Evolutionary conservation across 2,113 vertebrate genomes (phyloP).

Genomic region (Petrocephalus microphthalmus): DNA sequence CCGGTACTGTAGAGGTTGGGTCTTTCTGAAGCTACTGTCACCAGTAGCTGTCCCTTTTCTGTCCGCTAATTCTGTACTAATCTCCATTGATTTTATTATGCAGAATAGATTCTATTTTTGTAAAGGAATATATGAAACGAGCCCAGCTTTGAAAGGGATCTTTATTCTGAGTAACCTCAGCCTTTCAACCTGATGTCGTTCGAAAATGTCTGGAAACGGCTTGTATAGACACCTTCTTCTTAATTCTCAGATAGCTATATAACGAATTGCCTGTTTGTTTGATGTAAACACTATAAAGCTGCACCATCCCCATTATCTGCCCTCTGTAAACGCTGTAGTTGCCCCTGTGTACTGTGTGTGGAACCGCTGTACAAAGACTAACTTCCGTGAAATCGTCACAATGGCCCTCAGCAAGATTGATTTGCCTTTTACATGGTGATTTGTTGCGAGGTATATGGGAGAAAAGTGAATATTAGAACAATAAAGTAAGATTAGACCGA

Average conservation of each 20-base stretch:
- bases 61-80: conserved; percentile 37
- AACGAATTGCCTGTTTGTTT: conserved; percentile 12
- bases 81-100: conserved; percentile 50
- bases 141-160: conserved; percentile 34
- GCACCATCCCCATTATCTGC: background rate
- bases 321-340: conserved; percentile 1
- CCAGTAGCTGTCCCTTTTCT: conserved; percentile 1
- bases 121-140: conserved; percentile 50
- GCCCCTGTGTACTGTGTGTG: background rate
- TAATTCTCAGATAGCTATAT: conserved; percentile 8
- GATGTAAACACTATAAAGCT: conserved; percentile 12
- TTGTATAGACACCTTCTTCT: conserved; percentile 1
- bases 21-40: conserved; percentile 11
- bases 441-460: background rate
- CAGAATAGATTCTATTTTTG: conserved; percentile 68
- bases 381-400: background rate
- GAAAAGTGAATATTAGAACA: background rate
- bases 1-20: conserved; percentile 18
- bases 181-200: conserved; percentile 23
- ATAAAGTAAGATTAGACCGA: background rate
- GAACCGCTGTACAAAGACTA: background rate
- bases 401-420: background rate
- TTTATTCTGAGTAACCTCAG: conserved; percentile 20
- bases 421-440: background rate
- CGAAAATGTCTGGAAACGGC: background rate